phyloP scores from a whole-genome alignment of 2,113 vertebrate genomes.

The Bufo bufo region DNA sequence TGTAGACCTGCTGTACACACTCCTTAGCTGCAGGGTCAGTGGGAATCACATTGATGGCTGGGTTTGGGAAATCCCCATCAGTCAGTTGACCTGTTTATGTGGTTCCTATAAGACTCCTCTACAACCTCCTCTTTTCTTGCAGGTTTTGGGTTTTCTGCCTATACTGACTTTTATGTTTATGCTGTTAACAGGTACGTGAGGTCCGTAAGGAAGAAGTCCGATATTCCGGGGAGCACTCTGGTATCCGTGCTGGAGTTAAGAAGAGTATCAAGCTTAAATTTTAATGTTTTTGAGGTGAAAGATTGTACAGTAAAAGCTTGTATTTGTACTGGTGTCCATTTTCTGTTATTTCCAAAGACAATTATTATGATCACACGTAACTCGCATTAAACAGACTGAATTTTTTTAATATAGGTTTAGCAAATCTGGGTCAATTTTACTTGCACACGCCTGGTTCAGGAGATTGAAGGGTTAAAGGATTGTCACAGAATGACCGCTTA shows the following conservation, averaged over 20 bases:
- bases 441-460: too few relatives aligned
- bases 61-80: too few relatives aligned
- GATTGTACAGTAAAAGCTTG: conserved; percentile 22
- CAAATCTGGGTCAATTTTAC: too few relatives aligned
- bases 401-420: too few relatives aligned
- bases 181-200: conserved; percentile 77
- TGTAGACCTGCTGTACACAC: too few relatives aligned
- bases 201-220: conserved; percentile 80
- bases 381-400: too few relatives aligned
- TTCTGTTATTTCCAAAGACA: background rate
- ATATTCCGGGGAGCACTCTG: conserved; percentile 87
- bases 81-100: background rate
- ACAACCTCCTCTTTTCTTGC: too few relatives aligned
- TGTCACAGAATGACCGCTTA: too few relatives aligned
- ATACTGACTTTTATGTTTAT: background rate
- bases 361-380: background rate
- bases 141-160: background rate
- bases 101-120: background rate
- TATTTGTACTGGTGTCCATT: conserved; percentile 2
- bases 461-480: too few relatives aligned
- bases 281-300: conserved; percentile 64
- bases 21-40: too few relatives aligned
- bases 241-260: conserved; percentile 94
- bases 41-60: too few relatives aligned
- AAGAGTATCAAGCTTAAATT: conserved; percentile 87